Base-by-base conservation (phyloP, 2,113 vertebrate species). In the Empidonax traillii region DNA sequence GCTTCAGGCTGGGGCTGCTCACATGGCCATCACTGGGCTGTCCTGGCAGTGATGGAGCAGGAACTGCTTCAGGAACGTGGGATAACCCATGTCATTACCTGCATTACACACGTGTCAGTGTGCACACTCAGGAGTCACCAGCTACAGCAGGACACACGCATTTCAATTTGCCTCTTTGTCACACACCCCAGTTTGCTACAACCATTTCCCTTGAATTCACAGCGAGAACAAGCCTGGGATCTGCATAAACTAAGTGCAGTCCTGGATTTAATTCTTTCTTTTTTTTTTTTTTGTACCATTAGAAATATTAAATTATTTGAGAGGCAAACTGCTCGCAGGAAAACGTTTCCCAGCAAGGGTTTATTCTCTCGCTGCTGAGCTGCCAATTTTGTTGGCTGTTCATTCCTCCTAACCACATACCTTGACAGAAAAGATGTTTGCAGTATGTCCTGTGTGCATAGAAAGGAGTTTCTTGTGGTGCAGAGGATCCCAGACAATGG, bases 341-440 rank as follows among this genome's bases (percentile, higher is more conserved):
- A 63, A 67, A 62, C 0, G 3, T 53, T 90, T 89, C 55, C 83
- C 75, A 94, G 46, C 27, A 84, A 71, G 22, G 39, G 63, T 63
- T 83, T 69, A n/a, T 47, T 19, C 47, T 84, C 87, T 28, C 30
- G 37, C 80, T 88, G 30, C 52, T 68, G 41, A 14, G 55, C 10
- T 76, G 52, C 49, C 25, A 28, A n/a, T 80, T 83, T 77, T 66
- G 18, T 59, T 12, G 56, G 74, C 27, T 3, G 0, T 21, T 69
- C 22, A 8, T n/a, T 44, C 59, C 56, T 89, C 35, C 73, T 19
- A 51, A 77, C 52, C 56, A 67, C 88, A 96, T 95, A 99, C 99
- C 99, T 99, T 99, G 52, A 99, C 99, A 82, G 99, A 99, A 95
- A 99, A 99, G 96, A 99, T 99, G 97, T 99, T 99, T 89, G 99